Percentiles rank a stretch among this genome's conserved stretches.
phyloP scores from a whole-genome alignment of 2,797 vertebrate species.

The Enteromius radiatus region DNA sequence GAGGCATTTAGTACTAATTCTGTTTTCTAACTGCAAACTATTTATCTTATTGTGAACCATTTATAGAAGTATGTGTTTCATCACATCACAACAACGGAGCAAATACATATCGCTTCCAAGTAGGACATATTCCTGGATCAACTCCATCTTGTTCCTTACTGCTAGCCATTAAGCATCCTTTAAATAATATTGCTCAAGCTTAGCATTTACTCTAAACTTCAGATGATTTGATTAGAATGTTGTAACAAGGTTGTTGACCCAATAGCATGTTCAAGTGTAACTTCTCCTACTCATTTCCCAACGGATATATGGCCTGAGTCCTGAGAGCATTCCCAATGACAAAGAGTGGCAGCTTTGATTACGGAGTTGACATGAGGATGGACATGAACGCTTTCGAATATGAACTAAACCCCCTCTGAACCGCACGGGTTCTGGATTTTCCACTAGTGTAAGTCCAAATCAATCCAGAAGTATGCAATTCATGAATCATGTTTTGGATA shows the following conservation, averaged over 20 bases:
- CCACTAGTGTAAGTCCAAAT: slow-evolving; percentile 5
- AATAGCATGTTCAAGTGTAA: neutral
- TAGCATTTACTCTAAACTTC: neutral
- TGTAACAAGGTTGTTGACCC: neutral
- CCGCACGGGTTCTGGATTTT: slow-evolving; percentile 4
- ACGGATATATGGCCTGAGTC: neutral
- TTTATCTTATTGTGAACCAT: neutral
- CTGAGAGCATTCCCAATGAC: neutral
- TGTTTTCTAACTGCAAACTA: neutral
- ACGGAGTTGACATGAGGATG: neutral
- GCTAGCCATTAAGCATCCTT: neutral
- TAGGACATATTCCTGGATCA: neutral
- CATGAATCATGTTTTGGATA: slow-evolving; percentile 31
- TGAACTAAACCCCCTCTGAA: slow-evolving; percentile 14
- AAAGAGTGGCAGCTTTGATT: slow-evolving; percentile 7
- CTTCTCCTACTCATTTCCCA: neutral
- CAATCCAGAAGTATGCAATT: slow-evolving; percentile 16
- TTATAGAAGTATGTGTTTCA: neutral
- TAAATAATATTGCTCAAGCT: neutral
- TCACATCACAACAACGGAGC: neutral
- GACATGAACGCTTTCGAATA: neutral
- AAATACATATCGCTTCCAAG: neutral
- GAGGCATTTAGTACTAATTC: neutral
- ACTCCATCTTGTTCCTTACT: neutral
- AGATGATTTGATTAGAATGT: neutral